These are phyloP conservation scores for Agrotis segetum DNA, from an alignment of 2,888 invertebrate species.

Conservation along the genomic window DNA sequence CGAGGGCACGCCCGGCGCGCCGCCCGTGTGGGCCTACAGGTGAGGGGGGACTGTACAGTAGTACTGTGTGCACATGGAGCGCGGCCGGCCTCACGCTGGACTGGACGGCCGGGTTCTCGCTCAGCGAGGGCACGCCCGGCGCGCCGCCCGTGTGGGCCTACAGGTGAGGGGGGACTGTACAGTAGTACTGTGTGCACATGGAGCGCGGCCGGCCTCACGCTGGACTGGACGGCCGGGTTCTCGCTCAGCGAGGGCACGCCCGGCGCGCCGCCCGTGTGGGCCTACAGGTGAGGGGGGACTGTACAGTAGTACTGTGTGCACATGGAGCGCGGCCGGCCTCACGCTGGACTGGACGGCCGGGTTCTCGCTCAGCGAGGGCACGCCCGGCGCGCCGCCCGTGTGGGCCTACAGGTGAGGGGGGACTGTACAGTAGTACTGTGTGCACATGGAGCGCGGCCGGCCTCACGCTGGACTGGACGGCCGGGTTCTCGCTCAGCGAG, in stretches of 20 bases:
- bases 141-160: constrained; percentile 96
- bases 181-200: constrained; percentile 90
- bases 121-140: constrained; percentile 96
- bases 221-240: constrained; percentile 98
- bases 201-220: constrained; percentile 97
- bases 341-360: constrained; percentile 98
- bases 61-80: constrained; percentile 93
- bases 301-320: constrained; percentile 87
- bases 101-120: constrained; percentile 97
- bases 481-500: constrained; percentile 97
- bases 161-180: constrained; percentile 88
- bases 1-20: constrained; percentile 95
- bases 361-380: constrained; percentile 97
- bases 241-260: constrained; percentile 97
- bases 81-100: constrained; percentile 98
- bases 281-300: constrained; percentile 92
- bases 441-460: constrained; percentile 96
- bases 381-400: constrained; percentile 94
- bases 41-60: constrained; percentile 73
- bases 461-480: constrained; percentile 98
- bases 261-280: constrained; percentile 96
- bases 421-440: constrained; percentile 68
- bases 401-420: constrained; percentile 95
- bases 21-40: constrained; percentile 97
- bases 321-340: constrained; percentile 96